phyloP scores from a whole-genome alignment of 2,797 vertebrate genomes.

The Apogon hyalosoma region DNA sequence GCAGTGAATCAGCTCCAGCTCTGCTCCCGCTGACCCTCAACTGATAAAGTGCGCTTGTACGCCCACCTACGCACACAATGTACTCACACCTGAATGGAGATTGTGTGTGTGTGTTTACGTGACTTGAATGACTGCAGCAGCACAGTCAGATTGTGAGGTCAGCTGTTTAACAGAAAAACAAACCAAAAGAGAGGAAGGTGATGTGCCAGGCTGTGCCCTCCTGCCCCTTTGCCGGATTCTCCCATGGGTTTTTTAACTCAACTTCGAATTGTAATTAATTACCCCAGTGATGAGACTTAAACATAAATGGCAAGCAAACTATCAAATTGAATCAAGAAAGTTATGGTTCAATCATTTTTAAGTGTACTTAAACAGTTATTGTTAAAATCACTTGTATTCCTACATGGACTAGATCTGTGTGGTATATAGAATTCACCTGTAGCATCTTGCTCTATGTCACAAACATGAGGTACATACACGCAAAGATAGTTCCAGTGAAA shows the following conservation, averaged over 20 bases:
- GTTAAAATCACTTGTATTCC: too few species aligned
- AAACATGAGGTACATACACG: too few species aligned
- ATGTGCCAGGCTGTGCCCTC: conserved; percentile 33
- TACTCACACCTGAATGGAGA: conserved; percentile 33
- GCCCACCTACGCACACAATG: conserved; percentile 20
- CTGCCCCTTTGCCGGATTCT: conserved; percentile 59
- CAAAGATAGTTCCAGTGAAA: too few species aligned
- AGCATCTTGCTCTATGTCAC: too few species aligned
- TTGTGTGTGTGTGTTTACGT: conserved; percentile 26
- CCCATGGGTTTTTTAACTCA: conserved; percentile 52
- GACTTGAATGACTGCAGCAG: conserved; percentile 24
- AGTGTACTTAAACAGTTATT: too few species aligned
- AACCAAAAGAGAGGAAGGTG: conserved; percentile 53
- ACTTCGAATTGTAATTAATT: too few species aligned
- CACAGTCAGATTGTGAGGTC: conserved; percentile 21
- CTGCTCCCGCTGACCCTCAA: conserved; percentile 55
- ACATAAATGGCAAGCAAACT: too few species aligned
- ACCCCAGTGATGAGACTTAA: too few species aligned
- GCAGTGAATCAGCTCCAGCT: conserved; percentile 64
- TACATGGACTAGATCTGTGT: too few species aligned
- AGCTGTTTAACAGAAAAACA: conserved; percentile 27
- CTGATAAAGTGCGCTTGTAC: conserved; percentile 61
- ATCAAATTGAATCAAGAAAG: too few species aligned
- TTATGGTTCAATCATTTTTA: too few species aligned
- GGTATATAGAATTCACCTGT: too few species aligned